A percentile compares a stretch with the other conserved stretches of the same genome.
Evolutionary conservation across 2,797 vertebrate genomes (phyloP).

Genomic region (Avahi laniger): DNA sequence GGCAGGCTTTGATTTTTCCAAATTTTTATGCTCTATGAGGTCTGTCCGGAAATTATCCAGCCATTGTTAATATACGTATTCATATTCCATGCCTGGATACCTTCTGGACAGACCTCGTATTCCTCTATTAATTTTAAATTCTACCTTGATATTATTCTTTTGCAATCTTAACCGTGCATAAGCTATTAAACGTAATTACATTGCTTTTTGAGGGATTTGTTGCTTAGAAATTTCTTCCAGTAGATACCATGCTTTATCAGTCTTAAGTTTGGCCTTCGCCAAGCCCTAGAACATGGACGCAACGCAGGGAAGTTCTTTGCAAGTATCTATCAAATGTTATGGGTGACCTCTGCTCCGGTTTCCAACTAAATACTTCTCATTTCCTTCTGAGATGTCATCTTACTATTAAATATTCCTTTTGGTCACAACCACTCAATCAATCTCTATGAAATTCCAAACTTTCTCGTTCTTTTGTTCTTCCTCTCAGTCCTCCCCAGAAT

Average conservation of each 20-base stretch:
- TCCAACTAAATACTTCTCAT: neutral
- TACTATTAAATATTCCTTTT: neutral
- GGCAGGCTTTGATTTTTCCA: neutral
- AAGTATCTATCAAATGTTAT: no score
- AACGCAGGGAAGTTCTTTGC: neutral
- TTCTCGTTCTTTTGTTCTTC: neutral
- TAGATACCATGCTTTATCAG: neutral
- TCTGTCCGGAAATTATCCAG: no score
- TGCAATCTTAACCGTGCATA: neutral
- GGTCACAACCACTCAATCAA: neutral
- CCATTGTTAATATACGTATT: no score
- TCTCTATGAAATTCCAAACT: neutral
- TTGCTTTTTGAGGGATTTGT: neutral
- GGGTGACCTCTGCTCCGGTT: neutral
- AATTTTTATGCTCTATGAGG: neutral
- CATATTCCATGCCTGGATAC: no score
- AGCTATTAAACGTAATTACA: neutral
- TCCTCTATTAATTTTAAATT: neutral
- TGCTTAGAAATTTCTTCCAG: neutral
- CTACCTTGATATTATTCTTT: neutral
- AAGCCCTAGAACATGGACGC: neutral
- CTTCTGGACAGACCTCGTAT: neutral
- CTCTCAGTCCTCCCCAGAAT: neutral
- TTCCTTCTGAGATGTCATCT: neutral
- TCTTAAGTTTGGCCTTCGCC: neutral